A percentile compares a stretch with the other conserved stretches of the same genome.
These are phyloP conservation scores for Cebus imitator DNA, from an alignment of 2,113 vertebrate genomes.

Conservation along the genomic window DNA sequence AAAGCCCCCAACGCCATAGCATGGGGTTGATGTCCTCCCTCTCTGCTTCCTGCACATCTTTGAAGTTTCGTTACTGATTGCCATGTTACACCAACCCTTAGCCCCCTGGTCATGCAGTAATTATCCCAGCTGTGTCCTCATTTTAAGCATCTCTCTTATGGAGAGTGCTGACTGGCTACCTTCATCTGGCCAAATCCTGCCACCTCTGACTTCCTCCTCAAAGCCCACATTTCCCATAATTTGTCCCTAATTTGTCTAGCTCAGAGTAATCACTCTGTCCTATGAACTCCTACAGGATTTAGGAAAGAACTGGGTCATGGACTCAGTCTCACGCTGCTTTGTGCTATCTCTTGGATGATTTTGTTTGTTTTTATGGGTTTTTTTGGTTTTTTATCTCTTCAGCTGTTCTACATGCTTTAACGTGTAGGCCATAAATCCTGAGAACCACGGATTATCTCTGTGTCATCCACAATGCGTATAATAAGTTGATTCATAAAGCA, in stretches of 20 bases:
- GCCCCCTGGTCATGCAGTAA: background rate
- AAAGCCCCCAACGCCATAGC: background rate
- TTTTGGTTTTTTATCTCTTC: background rate
- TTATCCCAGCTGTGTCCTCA: too few species aligned
- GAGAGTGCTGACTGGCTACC: background rate
- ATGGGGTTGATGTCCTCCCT: rapidly evolving
- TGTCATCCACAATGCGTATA: background rate
- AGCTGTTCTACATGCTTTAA: background rate
- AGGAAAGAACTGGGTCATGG: background rate
- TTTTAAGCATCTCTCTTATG: rapidly evolving
- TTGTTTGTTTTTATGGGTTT: background rate
- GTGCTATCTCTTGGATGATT: background rate
- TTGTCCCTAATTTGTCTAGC: background rate
- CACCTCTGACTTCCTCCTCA: background rate
- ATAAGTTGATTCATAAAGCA: background rate
- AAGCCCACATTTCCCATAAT: background rate
- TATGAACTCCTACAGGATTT: background rate
- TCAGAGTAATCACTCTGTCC: background rate
- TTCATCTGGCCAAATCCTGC: background rate
- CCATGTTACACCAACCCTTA: background rate
- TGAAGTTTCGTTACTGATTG: background rate
- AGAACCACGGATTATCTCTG: rapidly evolving
- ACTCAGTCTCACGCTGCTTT: rapidly evolving
- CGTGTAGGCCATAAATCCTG: background rate
- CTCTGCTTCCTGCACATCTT: rapidly evolving